These are phyloP conservation scores for Campylomormyrus tamandua DNA, from an alignment of 2,113 vertebrate species.

Conservation along the genomic window DNA sequence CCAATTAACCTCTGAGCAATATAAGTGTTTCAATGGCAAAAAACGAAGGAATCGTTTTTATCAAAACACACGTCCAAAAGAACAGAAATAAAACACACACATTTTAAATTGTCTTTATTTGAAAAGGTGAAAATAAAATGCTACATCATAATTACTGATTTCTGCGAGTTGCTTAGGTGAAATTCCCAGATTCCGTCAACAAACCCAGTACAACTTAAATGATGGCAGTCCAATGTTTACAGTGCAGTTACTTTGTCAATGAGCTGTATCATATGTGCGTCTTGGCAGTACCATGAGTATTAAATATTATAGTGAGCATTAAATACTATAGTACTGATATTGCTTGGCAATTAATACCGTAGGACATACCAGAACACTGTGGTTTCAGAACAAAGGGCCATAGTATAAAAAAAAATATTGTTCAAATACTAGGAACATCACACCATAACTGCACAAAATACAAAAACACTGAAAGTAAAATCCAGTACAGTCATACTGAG, in stretches of 20 bases:
- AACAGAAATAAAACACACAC: neutral
- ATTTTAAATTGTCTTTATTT: neutral
- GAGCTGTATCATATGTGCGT: neutral
- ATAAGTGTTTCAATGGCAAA: neutral
- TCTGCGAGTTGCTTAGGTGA: neutral
- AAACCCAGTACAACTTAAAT: neutral
- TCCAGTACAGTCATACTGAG: neutral
- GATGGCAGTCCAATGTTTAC: neutral
- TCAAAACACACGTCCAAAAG: neutral
- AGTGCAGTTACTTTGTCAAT: neutral
- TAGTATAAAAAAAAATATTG: neutral
- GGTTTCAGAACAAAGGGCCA: neutral
- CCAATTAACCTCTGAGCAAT: neutral
- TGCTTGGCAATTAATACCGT: neutral
- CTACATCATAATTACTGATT: neutral
- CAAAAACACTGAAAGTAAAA: neutral
- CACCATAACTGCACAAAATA: neutral
- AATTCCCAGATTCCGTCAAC: no score
- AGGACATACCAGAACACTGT: no score
- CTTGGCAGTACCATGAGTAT: neutral
- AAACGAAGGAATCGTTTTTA: no score
- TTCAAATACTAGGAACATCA: neutral
- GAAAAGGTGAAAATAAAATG: neutral
- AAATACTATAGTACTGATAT: neutral
- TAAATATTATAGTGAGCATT: neutral